A percentile compares a stretch with the other conserved stretches of the same genome.
phyloP scores from a whole-genome alignment of 2,888 invertebrate species.

The Electrophaes corylata region DNA sequence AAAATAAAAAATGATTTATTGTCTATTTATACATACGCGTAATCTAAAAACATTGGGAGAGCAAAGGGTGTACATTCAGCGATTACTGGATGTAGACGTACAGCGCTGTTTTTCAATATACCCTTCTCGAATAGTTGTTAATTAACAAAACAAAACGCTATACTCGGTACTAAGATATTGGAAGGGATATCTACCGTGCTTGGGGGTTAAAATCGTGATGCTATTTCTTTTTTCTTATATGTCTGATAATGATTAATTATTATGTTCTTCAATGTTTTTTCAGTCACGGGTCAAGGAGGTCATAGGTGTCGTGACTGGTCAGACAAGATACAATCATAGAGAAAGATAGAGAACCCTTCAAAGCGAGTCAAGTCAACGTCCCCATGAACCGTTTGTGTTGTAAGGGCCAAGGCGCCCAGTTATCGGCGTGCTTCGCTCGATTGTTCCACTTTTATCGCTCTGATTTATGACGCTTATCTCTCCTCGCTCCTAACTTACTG shows the following conservation, averaged over 20 bases:
- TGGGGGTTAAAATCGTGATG: too few species aligned
- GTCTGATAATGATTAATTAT: not conserved
- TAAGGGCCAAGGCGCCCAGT: slow-evolving; percentile 29
- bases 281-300: slow-evolving; percentile 5
- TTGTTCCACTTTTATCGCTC: slow-evolving; percentile 63
- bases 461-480: slow-evolving; percentile 75
- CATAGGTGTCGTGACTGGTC: slow-evolving; percentile 20
- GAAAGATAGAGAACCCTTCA: slow-evolving; percentile 34
- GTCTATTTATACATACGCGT: too few species aligned
- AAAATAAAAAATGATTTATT: too few species aligned
- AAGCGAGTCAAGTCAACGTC: slow-evolving; percentile 35
- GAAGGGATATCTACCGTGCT: too few species aligned
- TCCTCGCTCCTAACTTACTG: slow-evolving; percentile 52
- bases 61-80: too few species aligned
- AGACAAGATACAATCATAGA: slow-evolving; percentile 29
- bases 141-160: too few species aligned
- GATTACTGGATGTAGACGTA: too few species aligned
- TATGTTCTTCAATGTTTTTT: not conserved
- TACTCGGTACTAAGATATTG: too few species aligned
- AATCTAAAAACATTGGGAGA: too few species aligned
- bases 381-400: slow-evolving; percentile 36
- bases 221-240: too few species aligned
- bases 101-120: too few species aligned
- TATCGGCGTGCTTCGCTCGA: slow-evolving; percentile 41
- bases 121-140: too few species aligned